phyloP scores from a whole-genome alignment of 2,797 vertebrate genomes.

The Mormyrops boulengeri region DNA sequence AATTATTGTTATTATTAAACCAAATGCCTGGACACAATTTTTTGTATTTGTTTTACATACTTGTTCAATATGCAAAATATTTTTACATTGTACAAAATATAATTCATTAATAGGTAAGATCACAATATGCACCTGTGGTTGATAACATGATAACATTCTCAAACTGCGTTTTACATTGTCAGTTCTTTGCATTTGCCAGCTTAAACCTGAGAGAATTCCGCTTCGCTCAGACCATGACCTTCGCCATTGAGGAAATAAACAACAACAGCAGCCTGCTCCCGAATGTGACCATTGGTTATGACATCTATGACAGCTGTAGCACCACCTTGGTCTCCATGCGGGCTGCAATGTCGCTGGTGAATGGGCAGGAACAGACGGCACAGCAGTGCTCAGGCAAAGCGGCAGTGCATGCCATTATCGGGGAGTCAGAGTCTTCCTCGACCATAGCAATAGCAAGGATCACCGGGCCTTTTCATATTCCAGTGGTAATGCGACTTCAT shows the following conservation, averaged over 20 bases:
- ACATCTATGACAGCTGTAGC: constrained; percentile 62
- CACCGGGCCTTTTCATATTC: constrained; percentile 50
- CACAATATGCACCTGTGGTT: neutral
- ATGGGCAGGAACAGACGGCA: constrained; percentile 43
- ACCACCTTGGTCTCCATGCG: constrained; percentile 53
- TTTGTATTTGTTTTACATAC: neutral
- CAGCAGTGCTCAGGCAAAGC: constrained; percentile 46
- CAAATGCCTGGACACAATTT: neutral
- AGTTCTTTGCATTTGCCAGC: constrained; percentile 37
- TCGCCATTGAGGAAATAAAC: constrained; percentile 65
- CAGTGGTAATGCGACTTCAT: constrained; percentile 40
- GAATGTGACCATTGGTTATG: constrained; percentile 58
- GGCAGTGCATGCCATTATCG: constrained; percentile 45
- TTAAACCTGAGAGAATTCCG: constrained; percentile 61
- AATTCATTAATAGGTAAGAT: neutral
- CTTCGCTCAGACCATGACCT: constrained; percentile 63
- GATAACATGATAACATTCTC: neutral
- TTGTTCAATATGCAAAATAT: neutral
- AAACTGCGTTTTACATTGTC: neutral
- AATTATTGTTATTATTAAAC: neutral
- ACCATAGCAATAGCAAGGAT: constrained; percentile 59
- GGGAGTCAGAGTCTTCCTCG: constrained; percentile 62
- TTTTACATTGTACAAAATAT: neutral
- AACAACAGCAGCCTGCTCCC: constrained; percentile 50
- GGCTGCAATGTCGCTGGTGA: constrained; percentile 56